Conservation (phyloP, 2,797 vertebrate genomes). For the Phalloptychus januarius region DNA sequence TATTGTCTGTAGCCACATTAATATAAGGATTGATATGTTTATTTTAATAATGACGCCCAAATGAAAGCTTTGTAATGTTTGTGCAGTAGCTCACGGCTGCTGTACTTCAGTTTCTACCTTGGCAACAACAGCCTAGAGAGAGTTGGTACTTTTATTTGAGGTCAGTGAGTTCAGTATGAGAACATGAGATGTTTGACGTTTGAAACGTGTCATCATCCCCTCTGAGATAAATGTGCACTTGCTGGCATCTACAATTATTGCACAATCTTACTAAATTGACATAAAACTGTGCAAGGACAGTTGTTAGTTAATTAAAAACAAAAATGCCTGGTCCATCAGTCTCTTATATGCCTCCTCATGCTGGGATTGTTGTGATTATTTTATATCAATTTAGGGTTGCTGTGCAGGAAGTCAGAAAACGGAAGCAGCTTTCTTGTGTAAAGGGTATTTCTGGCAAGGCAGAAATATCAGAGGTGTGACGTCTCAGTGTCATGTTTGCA, state of each 20-base stretch:
- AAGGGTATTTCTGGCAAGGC: neutral
- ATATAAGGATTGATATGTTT: neutral
- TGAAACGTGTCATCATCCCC: constrained; percentile 49
- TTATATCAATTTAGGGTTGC: neutral
- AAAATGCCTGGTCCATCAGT: neutral
- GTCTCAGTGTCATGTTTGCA: constrained; percentile 15
- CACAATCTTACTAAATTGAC: neutral
- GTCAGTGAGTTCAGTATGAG: constrained; percentile 45
- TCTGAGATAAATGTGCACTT: constrained; percentile 20
- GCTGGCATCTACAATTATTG: constrained; percentile 8
- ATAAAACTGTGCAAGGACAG: neutral
- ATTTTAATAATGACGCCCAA: neutral
- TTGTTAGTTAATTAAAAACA: neutral
- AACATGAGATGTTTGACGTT: constrained; percentile 45
- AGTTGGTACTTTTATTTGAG: constrained; percentile 54
- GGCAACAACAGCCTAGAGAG: constrained; percentile 36
- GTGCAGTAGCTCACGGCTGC: constrained; percentile 1
- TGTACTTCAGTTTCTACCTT: constrained; percentile 25
- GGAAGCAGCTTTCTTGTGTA: neutral
- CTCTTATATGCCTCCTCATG: neutral
- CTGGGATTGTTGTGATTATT: neutral
- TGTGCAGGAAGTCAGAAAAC: neutral
- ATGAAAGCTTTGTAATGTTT: constrained; percentile 1
- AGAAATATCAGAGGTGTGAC: constrained; percentile 1
- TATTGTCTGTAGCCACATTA: neutral